Evolutionary conservation across 2,113 vertebrate species (phyloP).

Genomic region (Nematolebias whitei): DNA sequence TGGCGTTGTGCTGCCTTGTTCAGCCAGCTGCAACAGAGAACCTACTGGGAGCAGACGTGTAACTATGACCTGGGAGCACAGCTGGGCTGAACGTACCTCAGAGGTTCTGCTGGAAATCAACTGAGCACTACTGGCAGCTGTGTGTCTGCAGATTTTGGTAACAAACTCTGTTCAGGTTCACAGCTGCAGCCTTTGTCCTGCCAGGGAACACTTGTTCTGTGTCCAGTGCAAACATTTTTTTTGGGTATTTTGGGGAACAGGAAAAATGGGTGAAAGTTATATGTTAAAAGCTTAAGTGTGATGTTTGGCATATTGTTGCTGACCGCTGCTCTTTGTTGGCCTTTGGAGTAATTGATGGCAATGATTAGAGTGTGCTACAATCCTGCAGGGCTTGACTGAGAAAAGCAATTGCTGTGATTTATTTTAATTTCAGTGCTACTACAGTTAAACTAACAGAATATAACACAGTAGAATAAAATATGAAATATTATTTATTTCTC

Average conservation of each 20-base stretch:
- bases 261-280: constrained; percentile 7
- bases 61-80: constrained; percentile 51
- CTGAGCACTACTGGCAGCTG: constrained; percentile 25
- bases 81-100: constrained; percentile 29
- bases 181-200: constrained; percentile 14
- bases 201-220: not conserved
- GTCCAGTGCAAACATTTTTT: not conserved
- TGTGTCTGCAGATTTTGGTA: constrained; percentile 32
- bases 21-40: constrained; percentile 52
- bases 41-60: constrained; percentile 23
- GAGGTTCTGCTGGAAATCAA: constrained; percentile 33
- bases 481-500: too few relatives aligned
- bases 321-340: constrained; percentile 30
- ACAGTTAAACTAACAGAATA: constrained; percentile 3
- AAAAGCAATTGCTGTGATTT: constrained; percentile 45
- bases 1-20: constrained; percentile 37
- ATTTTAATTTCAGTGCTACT: constrained; percentile 30
- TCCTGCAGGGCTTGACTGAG: constrained; percentile 31
- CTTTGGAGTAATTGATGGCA: constrained; percentile 7
- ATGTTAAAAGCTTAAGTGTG: constrained; percentile 15
- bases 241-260: too few relatives aligned
- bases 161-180: not conserved
- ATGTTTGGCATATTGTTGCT: constrained; percentile 42
- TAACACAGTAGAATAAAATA: not conserved
- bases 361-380: constrained; percentile 18